Base-by-base conservation (phyloP, 2,797 vertebrate species). In the Fundulus diaphanus region DNA sequence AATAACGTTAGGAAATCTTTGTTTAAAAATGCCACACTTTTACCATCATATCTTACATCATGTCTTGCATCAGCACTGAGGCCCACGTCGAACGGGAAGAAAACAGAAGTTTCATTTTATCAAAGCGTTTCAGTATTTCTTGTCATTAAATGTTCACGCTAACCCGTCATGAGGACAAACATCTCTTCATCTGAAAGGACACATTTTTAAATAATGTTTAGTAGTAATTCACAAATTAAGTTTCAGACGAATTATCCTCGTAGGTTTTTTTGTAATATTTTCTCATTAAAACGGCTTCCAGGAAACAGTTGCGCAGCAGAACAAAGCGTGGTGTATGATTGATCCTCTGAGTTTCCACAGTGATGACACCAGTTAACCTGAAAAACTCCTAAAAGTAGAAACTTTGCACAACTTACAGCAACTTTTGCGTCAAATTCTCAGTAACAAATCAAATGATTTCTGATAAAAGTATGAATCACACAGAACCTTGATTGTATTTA, bases 21-120 rank as follows among this genome's bases (percentile, higher is more conserved):
- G 15, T 22, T 72, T 70, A 72, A 35, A 77, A 80, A 63, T 56
- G 1, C 75, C 68, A 35, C 20, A 74, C 29, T 79, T 74, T 82
- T 88, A 81, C 85, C 83, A 76, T 1, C 7, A 1, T 48, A 3
- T 3, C 59, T 85, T 82, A 48, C 74, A 74, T 87, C 79, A 86
- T 77, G 83, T 90, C 74, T 82, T 78, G 51, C 1, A 29, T 42
- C 29, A 37, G 49, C 56, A 24, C 6, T 4, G 20, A 66, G 13
- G 37, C 22, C 4, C 9, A 20, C 22, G 67, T 69, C 9, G 12
- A 33, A n/a, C n/a, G n/a, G n/a, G n/a, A n/a, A n/a, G n/a, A n/a
- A n/a, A n/a, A n/a, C n/a, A n/a, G n/a, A n/a, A n/a, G 2, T 42
- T 40, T 54, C 3, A 24, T 70, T 70, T 40, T 24, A n/a, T 40